A percentile compares a stretch with the other conserved stretches of the same genome.
These are phyloP conservation scores for Pelecanus crispus DNA, from an alignment of 2,113 vertebrate species.

Conservation along the genomic window DNA sequence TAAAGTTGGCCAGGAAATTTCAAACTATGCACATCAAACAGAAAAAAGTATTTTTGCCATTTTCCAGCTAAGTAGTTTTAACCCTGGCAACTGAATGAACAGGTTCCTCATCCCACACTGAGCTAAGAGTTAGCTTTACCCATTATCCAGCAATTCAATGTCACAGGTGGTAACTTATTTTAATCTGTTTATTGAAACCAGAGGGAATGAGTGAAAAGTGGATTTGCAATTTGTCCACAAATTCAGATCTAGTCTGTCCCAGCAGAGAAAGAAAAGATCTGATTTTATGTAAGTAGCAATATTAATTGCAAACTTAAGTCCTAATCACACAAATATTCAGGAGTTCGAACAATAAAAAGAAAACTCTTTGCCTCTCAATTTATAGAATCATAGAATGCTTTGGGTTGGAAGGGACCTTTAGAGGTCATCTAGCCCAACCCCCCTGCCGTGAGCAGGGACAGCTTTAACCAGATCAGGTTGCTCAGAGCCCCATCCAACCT, in stretches of 20 bases:
- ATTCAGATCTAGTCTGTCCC: neutral
- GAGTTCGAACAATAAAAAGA: neutral
- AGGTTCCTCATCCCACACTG: neutral
- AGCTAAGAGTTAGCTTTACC: neutral
- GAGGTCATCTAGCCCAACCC: too few species aligned
- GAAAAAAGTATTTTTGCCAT: neutral
- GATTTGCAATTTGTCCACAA: neutral
- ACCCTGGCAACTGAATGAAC: neutral
- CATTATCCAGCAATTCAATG: neutral
- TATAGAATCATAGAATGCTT: too few species aligned
- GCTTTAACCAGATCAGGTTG: too few species aligned
- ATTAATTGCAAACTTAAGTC: neutral
- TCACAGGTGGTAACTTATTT: neutral
- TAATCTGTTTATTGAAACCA: neutral
- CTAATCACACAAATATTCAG: neutral
- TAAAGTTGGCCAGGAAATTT: neutral
- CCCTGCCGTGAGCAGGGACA: too few species aligned
- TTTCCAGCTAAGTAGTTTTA: neutral
- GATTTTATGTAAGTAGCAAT: neutral
- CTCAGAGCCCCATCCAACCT: too few species aligned
- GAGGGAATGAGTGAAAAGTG: neutral
- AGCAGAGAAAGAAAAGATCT: neutral
- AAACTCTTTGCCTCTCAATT: neutral
- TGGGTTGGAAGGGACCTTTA: too few species aligned
- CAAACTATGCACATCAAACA: neutral